Evolutionary conservation across 1,140 invertebrate genomes (phyloP).

Genomic region (Aricia agestis): DNA sequence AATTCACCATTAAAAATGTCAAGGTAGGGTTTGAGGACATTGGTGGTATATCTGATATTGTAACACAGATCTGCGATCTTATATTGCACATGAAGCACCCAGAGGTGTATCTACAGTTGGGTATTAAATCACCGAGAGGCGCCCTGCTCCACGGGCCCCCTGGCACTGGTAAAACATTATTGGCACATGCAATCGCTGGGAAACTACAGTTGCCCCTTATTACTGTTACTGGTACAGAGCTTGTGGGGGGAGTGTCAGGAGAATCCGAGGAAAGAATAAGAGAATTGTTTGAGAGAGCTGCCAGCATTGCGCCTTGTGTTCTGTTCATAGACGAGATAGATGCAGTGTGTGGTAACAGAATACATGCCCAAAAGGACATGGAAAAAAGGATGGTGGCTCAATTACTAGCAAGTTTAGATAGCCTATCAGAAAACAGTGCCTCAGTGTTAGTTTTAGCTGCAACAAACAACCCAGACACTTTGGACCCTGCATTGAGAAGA

Average conservation of each 20-base stretch:
- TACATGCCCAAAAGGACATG: constrained; percentile 95
- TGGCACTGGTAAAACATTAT: constrained; percentile 94
- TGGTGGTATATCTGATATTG: constrained; percentile 83
- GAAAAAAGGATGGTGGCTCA: constrained; percentile 96
- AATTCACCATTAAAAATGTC: constrained; percentile 54
- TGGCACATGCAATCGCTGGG: constrained; percentile 95
- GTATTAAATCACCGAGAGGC: constrained; percentile 88
- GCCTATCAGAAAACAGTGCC: constrained; percentile 81
- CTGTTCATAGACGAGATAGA: constrained; percentile 98
- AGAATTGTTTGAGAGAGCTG: constrained; percentile 92
- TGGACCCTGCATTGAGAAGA: constrained; percentile 94
- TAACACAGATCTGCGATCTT: constrained; percentile 88
- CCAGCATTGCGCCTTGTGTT: constrained; percentile 85
- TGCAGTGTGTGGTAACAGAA: constrained; percentile 89
- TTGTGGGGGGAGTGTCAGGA: constrained; percentile 96
- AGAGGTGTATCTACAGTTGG: constrained; percentile 86
- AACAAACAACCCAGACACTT: constrained; percentile 93
- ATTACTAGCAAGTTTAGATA: constrained; percentile 91
- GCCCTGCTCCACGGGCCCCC: constrained; percentile 94
- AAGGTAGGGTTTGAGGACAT: constrained; percentile 84
- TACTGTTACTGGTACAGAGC: constrained; percentile 91
- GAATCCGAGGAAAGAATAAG: constrained; percentile 96
- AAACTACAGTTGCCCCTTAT: constrained; percentile 83
- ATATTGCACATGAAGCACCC: constrained; percentile 90
- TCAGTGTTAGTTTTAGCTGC: constrained; percentile 94